Evolutionary conservation across 2,888 invertebrate species (phyloP), one percentile per base, ranked within the genome.

Genomic region (Eretmocerus hayati): DNA sequence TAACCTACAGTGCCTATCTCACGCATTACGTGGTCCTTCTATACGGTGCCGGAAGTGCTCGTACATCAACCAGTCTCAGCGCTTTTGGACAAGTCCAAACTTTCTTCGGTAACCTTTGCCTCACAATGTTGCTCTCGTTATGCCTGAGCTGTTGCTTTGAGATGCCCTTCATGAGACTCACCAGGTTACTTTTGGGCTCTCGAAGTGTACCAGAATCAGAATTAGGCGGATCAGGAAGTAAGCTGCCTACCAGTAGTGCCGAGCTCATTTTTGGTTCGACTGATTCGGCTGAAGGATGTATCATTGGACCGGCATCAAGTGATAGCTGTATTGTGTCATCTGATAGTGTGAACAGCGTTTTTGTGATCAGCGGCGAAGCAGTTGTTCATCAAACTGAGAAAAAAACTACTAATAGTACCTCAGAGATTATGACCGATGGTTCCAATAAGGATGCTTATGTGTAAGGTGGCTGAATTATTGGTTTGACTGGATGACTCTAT

Each of bases 1-100:
- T 72, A 15, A 64, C 64, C 2, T 72, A 69, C 56, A 61, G 66
- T 39, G 66, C 65, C 39, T 72, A 68, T 48, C 60, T 71, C n/a
- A 62, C 59, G 32, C 70, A 71, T 47, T 69, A 63, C 46, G 42
- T 64, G 9, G 58, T 71, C n/a, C 48, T 69, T 1, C 49, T 66
- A 2, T 60, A 61, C 51, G 58, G 62, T 30, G 43, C 52, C 13
- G 69, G 65, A n/a, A 57, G 48, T 3, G 58, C 52, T 5, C 60
- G 69, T 23, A 60, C 60, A 3, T n/a, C 59, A 2, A 54, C 55
- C 32, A 48, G 50, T 31, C 41, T 67, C 11, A 58, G 62, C 2
- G 37, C 52, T 2, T 63, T 61, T 45, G 42, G 44, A 30, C 45
- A 60, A 22, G 47, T 69, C 62, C 63, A 65, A 19, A 33, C 54